Evolutionary conservation across 2,888 invertebrate genomes (phyloP).

Genomic region (Proisotoma minuta): DNA sequence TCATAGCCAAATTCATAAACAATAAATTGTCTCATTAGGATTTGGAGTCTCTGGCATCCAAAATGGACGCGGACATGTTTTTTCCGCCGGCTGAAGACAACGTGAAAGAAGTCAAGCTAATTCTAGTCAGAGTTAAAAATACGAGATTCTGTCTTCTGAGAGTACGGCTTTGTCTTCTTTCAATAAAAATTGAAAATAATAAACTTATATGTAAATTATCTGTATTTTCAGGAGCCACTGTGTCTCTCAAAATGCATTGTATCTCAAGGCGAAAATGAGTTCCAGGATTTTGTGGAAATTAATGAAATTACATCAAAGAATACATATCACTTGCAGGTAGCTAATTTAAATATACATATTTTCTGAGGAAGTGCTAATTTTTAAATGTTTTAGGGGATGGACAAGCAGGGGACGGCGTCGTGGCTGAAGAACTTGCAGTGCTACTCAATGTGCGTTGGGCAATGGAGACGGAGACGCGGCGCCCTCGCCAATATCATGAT

Average conservation of each 20-base stretch:
- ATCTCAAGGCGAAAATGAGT: slow-evolving; percentile 69
- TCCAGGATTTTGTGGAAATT: slow-evolving; percentile 91
- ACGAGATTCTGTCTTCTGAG: slow-evolving; percentile 44
- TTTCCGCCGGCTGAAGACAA: slow-evolving; percentile 44
- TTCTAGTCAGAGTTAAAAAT: slow-evolving; percentile 48
- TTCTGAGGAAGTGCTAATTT: slow-evolving; percentile 8
- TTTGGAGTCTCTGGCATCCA: slow-evolving; percentile 38
- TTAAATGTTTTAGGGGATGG: slow-evolving; percentile 67
- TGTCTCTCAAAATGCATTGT: slow-evolving; percentile 87
- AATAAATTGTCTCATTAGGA: slow-evolving; percentile 29
- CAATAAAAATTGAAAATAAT: neutral
- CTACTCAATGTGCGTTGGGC: slow-evolving; percentile 85
- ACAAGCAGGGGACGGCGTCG: slow-evolving; percentile 73
- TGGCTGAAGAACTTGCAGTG: slow-evolving; percentile 88
- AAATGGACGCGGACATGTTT: slow-evolving; percentile 43
- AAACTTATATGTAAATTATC: neutral
- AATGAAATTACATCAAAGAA: slow-evolving; percentile 89
- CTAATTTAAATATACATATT: slow-evolving; percentile 6
- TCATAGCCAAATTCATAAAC: neutral
- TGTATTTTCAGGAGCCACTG: slow-evolving; percentile 66
- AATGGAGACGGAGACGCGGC: slow-evolving; percentile 85
- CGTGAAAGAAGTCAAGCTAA: slow-evolving; percentile 46
- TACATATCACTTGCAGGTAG: slow-evolving; percentile 89
- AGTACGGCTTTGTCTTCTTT: slow-evolving; percentile 35
- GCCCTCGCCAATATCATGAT: slow-evolving; percentile 97